Base-by-base conservation (phyloP, 2,888 invertebrate species). In the Malthinus flaveolus region DNA sequence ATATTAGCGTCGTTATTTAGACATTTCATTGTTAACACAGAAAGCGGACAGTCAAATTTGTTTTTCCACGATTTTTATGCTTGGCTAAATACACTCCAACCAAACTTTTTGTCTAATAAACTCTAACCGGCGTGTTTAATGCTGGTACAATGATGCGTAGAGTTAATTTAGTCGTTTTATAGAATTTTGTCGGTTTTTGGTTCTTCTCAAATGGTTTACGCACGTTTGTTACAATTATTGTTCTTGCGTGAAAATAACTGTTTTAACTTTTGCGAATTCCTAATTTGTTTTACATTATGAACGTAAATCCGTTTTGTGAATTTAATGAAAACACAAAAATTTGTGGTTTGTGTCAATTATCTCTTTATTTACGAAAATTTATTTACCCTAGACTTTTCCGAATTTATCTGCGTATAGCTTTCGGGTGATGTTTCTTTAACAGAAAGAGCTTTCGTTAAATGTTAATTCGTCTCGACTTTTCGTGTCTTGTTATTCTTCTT, bases 1-100 rank as follows among this genome's bases (percentile, higher is more conserved):
- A 54, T 59, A 59, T 54, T 54, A 59, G 15, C 39, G 12, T 54
- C 59, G 47, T 59, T 59, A 59, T 59, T 59, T 59, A 59, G 54
- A 59, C 45, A 49, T 50, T 48, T 49, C 50, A 49, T 53, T 59
- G 54, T 59, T 42, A 42, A 42, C 39, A 54, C 46, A 58, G 46
- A 57, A 49, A 31, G 49, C 36, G 49, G 32, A 42, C 36, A 53
- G 52, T 58, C 52, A 58, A 58, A 58, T 57, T 58, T 53, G 58
- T 58, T 53, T n/a, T 53, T 53, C 36, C 44, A 42, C 52, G 37
- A 58, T 53, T 58, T 58, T 58, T 58, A 53, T 52, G 58, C 58
- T 32, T 35, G 33, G 49, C 42, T 58, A 53, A 53, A 53, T 58
- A 42, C 34, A 48, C 52, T 53, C 9, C 42, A 42, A 48, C 42